These are phyloP conservation scores for Alectoris magna DNA, from an alignment of 2,797 vertebrate species.

Conservation along the genomic window DNA sequence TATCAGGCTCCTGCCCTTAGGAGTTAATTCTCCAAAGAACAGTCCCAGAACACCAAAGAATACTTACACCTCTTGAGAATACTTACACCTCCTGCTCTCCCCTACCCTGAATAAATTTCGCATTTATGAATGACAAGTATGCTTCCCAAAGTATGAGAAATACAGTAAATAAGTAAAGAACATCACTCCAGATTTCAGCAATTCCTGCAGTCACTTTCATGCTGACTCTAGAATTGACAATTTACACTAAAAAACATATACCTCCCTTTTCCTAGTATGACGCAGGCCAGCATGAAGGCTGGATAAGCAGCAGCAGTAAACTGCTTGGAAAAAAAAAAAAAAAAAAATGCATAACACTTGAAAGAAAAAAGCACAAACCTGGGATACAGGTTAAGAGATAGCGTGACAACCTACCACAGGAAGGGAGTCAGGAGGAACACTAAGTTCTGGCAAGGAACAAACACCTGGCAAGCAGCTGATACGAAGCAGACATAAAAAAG, in stretches of 20 bases:
- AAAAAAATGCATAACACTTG: neutral
- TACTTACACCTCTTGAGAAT: no score
- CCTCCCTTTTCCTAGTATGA: neutral
- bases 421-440: neutral
- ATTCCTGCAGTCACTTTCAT: neutral
- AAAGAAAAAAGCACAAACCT: neutral
- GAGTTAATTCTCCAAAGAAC: neutral
- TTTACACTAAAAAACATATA: neutral
- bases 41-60: neutral
- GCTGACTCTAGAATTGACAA: neutral
- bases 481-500: accelerated
- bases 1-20: neutral
- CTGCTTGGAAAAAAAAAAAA: neutral
- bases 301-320: neutral
- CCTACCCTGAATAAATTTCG: neutral
- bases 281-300: neutral
- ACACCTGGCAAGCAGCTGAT: neutral
- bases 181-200: neutral
- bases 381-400: neutral
- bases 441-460: neutral
- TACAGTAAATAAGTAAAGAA: neutral
- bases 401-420: neutral
- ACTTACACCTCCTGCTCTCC: neutral
- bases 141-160: neutral
- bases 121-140: neutral